Conservation (phyloP, 2,113 vertebrate genomes). For the Aegotheles bennettii region DNA sequence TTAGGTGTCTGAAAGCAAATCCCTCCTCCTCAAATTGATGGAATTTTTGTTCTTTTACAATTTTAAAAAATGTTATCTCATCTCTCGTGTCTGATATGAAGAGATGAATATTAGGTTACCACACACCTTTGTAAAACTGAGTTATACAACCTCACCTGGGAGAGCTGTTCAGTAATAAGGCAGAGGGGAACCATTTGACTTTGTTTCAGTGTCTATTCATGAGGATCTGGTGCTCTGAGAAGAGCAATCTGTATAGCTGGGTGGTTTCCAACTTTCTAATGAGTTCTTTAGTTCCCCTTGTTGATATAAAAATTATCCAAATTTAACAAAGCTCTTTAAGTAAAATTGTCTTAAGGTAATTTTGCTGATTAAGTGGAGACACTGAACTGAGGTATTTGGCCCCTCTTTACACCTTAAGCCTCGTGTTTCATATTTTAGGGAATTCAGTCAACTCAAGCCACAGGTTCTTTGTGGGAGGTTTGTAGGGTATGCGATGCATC, state of each 20-base stretch:
- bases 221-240: background rate
- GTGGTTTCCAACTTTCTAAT: background rate
- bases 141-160: background rate
- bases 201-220: background rate
- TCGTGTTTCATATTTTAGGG: background rate
- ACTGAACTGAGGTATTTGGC: background rate
- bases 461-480: constrained; percentile 1
- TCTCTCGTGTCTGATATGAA: background rate
- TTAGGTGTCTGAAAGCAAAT: background rate
- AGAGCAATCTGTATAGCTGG: background rate
- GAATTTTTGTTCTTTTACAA: background rate
- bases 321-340: background rate
- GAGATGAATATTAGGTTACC: background rate
- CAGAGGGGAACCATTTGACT: background rate
- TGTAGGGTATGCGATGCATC: background rate
- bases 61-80: background rate
- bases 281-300: background rate
- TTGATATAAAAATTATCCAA: background rate
- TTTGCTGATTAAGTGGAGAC: background rate
- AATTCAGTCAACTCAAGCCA: background rate
- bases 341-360: background rate
- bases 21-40: fast-evolving
- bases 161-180: background rate
- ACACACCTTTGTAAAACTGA: background rate
- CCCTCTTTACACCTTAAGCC: background rate